phyloP scores from a whole-genome alignment of 92 coral and sea anemone genomes.

The Bergia puertoricense region DNA sequence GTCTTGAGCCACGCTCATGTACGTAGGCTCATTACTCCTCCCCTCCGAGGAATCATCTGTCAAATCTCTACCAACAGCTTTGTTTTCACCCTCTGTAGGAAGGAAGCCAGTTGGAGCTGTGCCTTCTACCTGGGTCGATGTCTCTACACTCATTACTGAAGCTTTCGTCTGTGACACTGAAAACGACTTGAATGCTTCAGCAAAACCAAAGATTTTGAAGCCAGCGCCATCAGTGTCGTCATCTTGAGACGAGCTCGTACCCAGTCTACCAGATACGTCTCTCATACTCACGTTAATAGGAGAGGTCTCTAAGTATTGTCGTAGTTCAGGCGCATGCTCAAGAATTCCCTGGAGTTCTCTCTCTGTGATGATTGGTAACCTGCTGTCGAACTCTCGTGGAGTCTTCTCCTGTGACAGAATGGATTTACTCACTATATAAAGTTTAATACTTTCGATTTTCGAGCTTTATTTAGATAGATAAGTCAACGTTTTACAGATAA shows the following conservation, averaged over 20 bases:
- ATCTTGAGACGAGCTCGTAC: conserved; percentile 45
- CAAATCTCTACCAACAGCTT: conserved; percentile 1
- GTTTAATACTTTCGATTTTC: neutral
- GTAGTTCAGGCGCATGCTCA: conserved; percentile 70
- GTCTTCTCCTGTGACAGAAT: conserved; percentile 56
- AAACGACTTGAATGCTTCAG: conserved; percentile 39
- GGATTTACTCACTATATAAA: neutral
- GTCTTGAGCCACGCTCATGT: conserved; percentile 49
- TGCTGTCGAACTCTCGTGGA: conserved; percentile 74
- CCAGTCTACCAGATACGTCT: conserved; percentile 55
- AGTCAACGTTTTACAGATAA: neutral
- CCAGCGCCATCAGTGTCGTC: conserved; percentile 30
- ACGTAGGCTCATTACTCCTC: conserved; percentile 18
- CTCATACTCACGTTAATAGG: conserved; percentile 71
- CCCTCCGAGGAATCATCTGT: conserved; percentile 35
- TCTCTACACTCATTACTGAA: conserved; percentile 72
- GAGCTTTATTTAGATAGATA: no score
- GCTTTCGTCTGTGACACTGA: conserved; percentile 27
- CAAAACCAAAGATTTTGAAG: neutral
- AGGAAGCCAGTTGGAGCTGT: conserved; percentile 22
- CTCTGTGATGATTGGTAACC: conserved; percentile 78
- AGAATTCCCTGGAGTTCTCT: conserved; percentile 74
- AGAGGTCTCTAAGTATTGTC: conserved; percentile 56
- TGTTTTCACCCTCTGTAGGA: neutral
- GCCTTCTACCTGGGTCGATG: conserved; percentile 70